Evolutionary conservation across 2,797 vertebrate species (phyloP), one percentile per base, ranked within the genome.

Genomic region (Anguilla obscura): DNA sequence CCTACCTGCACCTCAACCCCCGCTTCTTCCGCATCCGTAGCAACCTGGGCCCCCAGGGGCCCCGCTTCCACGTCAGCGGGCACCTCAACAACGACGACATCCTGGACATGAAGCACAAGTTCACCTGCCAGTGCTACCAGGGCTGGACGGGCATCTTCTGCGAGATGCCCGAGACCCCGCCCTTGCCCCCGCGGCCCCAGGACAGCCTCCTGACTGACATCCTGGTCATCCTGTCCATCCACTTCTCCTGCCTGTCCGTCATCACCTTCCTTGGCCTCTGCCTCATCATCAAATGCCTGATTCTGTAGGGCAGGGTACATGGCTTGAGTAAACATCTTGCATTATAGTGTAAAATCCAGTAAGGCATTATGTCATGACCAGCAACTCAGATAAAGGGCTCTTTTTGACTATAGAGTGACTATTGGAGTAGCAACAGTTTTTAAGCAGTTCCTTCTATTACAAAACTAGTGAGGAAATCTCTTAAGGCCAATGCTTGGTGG

Each of bases 111-210:
- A 98, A 96, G 92, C 95, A 97, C 50, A 97, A 95, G 87, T 98
- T 98, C 92, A 92, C 93, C 87, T 99, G 97, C 86, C 97, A 97
- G 92, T 99, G 98, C 92, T 99, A 97, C 90, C 95, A 96, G 52
- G 96, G 97, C 54, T 98, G 98, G 98, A 95, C 94, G 0, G 98
- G 98, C 2, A 91, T 97, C 63, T 97, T 96, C 93, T 98, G 98
- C 63, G 96, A 97, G 91, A 88, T 96, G 80, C 97, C 97, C n/a
- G 94, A 95, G 88, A 87, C 82, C 21, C 21, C 69, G 5, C 88
- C 87, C 0, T 84, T 86, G 24, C 90, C 90, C 33, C 89, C 48
- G 2, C 50, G 66, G 45, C 27, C 83, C 66, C 66, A 18, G 87
- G 85, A 90, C 76, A 56, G 90, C 58, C 87, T 96, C 33, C 90